Evolutionary conservation across 2,113 vertebrate genomes (phyloP), one percentile per base, ranked within the genome.

Genomic region (Phrynocephalus versicolor): DNA sequence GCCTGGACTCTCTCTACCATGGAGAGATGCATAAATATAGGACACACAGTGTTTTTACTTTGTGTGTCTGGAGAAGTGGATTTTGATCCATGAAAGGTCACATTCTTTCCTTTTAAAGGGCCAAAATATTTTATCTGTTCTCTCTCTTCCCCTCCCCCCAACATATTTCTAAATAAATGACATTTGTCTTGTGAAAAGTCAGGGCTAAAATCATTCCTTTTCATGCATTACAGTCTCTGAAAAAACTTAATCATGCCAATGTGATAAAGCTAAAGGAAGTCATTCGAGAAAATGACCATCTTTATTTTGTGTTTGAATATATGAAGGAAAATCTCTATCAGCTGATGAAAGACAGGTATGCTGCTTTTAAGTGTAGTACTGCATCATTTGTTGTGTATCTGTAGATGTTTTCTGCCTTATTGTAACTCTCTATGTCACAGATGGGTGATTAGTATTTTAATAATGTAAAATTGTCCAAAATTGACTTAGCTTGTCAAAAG

Each of bases 301-400:
- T 99, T 88, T 99, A 99, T 95, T 99, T 99, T 95, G 96, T 99
- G 80, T 99, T 99, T 96, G 99, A 99, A 92, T 99, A 99, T 92
- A 99, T 99, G 99, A 99, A 99, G 95, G 98, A 99, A 94, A 99
- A 99, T 87, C 97, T 99, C 64, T 99, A 99, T 94, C 98, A 99
- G 90, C 96, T 99, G 81, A 99, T 99, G 99, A 99, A 99, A 93
- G 98, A 99, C 95, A 98, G 99, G 99, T 99, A 96, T 88, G 95
- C 89, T 86, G 19, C 30, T 62, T 73, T 83, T 73, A 13, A 73
- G 41, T 14, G 13, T 73, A 62, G 15, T 73, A 39, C 33, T 57
- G 7, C 33, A 12, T 55, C 18, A 1, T 72, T n/a, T 60, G 39
- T 88, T 35, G 51, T 82, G 23, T 9, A 5, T 16, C 45, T 39